phyloP scores from a whole-genome alignment of 2,113 vertebrate genomes.

The Malurus melanocephalus region DNA sequence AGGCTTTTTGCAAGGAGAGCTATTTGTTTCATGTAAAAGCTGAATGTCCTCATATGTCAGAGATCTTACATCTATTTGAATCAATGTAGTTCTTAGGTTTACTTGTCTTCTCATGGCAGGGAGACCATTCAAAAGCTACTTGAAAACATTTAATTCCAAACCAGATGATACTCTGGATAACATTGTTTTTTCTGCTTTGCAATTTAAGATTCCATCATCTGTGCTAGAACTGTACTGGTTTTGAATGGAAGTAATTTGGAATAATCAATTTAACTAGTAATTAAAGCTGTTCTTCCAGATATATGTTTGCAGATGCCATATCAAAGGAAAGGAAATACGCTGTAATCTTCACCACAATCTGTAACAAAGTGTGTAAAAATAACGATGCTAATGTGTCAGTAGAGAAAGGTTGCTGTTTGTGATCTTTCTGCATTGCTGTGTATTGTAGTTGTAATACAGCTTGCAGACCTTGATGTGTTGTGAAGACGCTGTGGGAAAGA shows the following conservation, averaged over 20 bases:
- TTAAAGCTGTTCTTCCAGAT: constrained; percentile 25
- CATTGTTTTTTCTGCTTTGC: not conserved
- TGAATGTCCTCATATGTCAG: not conserved
- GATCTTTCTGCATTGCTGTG: not conserved
- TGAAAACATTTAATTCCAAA: not conserved
- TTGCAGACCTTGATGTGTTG: not conserved
- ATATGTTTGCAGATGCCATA: not conserved
- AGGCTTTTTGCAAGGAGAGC: not conserved
- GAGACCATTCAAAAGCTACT: not conserved
- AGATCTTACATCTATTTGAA: not conserved
- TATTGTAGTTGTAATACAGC: not conserved
- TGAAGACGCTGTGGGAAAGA: not conserved
- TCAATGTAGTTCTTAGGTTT: not conserved
- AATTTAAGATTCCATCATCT: not conserved
- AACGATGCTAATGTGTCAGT: not conserved
- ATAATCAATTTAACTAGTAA: not conserved
- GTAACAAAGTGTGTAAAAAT: not conserved
- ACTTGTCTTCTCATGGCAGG: not conserved
- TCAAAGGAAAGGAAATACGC: not conserved
- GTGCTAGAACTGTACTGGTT: not conserved
- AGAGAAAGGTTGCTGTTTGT: not conserved
- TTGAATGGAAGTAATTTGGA: not conserved
- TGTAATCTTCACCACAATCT: not conserved
- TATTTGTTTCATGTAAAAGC: not conserved
- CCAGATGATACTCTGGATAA: not conserved